Evolutionary conservation across 2,888 invertebrate genomes (phyloP).

Genomic region (Synanthedon andrenaeformis): DNA sequence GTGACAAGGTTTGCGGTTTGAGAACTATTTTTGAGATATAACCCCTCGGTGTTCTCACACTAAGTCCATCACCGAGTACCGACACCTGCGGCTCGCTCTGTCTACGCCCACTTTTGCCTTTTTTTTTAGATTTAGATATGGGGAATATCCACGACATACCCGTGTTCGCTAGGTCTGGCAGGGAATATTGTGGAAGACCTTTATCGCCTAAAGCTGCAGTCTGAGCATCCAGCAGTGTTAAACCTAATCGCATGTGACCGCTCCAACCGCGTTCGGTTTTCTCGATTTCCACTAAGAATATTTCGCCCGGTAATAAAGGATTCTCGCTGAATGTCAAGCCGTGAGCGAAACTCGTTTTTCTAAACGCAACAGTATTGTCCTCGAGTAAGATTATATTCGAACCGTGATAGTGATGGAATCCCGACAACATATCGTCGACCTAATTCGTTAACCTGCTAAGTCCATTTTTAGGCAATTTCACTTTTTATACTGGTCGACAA

Average conservation of each 20-base stretch:
- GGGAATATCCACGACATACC: constrained; percentile 95
- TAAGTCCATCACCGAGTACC: constrained; percentile 53
- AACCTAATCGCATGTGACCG: constrained; percentile 83
- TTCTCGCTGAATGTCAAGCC: constrained; percentile 94
- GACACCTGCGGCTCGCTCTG: constrained; percentile 46
- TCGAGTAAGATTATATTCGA: constrained; percentile 89
- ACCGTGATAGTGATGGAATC: constrained; percentile 93
- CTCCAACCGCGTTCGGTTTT: constrained; percentile 93
- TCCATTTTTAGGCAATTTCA: too few relatives aligned
- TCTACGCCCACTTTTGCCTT: constrained; percentile 46
- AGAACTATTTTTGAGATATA: constrained; percentile 73
- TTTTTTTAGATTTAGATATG: constrained; percentile 85
- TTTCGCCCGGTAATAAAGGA: constrained; percentile 89
- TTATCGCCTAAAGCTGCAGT: constrained; percentile 74
- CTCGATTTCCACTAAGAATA: constrained; percentile 94
- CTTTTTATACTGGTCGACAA: too few relatives aligned
- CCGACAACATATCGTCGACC: too few relatives aligned
- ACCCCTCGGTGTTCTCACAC: constrained; percentile 56
- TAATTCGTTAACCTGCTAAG: too few relatives aligned
- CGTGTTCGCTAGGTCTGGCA: constrained; percentile 89
- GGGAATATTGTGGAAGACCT: constrained; percentile 86
- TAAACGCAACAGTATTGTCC: constrained; percentile 88
- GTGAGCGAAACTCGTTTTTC: constrained; percentile 94
- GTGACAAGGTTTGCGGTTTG: constrained; percentile 72
- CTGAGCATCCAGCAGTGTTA: constrained; percentile 89